Conservation (phyloP, 1,140 invertebrate genomes). For the Temnothorax curvispinosus region DNA sequence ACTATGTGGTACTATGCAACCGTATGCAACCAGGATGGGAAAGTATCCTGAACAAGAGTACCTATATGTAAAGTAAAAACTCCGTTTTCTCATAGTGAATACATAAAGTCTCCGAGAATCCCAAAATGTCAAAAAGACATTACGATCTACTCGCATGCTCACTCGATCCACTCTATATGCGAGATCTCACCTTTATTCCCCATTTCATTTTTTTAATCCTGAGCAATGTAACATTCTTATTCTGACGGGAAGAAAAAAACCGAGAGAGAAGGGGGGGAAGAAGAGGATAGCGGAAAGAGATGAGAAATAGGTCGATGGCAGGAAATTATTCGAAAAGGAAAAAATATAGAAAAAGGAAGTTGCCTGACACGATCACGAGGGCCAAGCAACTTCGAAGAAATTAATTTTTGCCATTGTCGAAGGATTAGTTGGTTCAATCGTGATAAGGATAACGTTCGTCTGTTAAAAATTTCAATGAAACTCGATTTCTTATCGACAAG, state of each 20-base stretch:
- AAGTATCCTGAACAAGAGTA: background rate
- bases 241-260: background rate
- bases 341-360: slow-evolving; percentile 29
- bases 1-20: background rate
- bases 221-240: slow-evolving; percentile 32
- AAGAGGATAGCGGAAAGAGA: slow-evolving; percentile 9
- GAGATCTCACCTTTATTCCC: slow-evolving; percentile 16
- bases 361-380: background rate
- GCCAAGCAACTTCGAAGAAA: slow-evolving; percentile 32
- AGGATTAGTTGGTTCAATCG: slow-evolving; percentile 23
- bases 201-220: background rate
- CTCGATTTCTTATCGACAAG: background rate
- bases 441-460: background rate
- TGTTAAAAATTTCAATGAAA: slow-evolving; percentile 27
- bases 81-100: slow-evolving; percentile 36
- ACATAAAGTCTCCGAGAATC: slow-evolving; percentile 15
- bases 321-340: slow-evolving; percentile 54
- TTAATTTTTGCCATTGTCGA: slow-evolving; percentile 39
- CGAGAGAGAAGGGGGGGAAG: background rate
- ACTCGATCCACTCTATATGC: too few species aligned
- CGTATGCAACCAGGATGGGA: background rate
- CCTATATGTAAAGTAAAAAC: slow-evolving; percentile 15
- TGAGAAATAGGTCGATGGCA: slow-evolving; percentile 54
- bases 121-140: slow-evolving; percentile 44
- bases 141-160: slow-evolving; percentile 20